phyloP scores from a whole-genome alignment of 1,140 invertebrate genomes.

The Caligus rogercresseyi region DNA sequence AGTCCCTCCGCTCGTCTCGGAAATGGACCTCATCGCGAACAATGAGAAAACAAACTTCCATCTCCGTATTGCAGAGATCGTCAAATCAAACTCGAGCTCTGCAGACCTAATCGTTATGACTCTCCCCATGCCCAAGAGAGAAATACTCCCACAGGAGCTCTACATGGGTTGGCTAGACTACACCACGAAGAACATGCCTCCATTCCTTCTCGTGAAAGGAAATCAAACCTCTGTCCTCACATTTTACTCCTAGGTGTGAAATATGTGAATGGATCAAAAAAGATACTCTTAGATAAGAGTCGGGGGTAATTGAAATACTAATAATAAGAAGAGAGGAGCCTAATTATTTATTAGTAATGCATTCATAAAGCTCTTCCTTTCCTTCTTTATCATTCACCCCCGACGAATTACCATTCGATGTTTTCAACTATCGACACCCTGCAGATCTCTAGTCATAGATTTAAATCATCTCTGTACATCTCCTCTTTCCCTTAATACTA shows the following conservation, averaged over 20 bases:
- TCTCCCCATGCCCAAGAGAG: slow-evolving; percentile 75
- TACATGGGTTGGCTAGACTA: slow-evolving; percentile 91
- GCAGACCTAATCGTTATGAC: slow-evolving; percentile 35
- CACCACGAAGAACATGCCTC: slow-evolving; percentile 68
- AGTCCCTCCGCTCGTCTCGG: slow-evolving; percentile 28
- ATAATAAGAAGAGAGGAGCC: background rate
- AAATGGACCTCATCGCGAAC: slow-evolving; percentile 35
- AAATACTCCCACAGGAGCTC: slow-evolving; percentile 63
- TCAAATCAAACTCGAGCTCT: background rate
- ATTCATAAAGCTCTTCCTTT: background rate
- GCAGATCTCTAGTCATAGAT: background rate
- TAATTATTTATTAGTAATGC: background rate
- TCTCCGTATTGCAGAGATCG: slow-evolving; percentile 22
- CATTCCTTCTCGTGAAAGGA: slow-evolving; percentile 70
- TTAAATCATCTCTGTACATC: too few species aligned
- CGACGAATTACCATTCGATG: background rate
- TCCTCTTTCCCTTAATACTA: too few species aligned
- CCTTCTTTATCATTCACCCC: background rate
- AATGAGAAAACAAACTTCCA: slow-evolving; percentile 24
- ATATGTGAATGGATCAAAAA: too few species aligned
- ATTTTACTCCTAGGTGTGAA: slow-evolving; percentile 76
- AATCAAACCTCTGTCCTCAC: slow-evolving; percentile 87
- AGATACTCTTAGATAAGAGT: too few species aligned
- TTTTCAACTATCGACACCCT: background rate
- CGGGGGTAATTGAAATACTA: too few species aligned